These are phyloP conservation scores for Cephus nigrinus DNA, from an alignment of 2,888 invertebrate species.

Conservation along the genomic window DNA sequence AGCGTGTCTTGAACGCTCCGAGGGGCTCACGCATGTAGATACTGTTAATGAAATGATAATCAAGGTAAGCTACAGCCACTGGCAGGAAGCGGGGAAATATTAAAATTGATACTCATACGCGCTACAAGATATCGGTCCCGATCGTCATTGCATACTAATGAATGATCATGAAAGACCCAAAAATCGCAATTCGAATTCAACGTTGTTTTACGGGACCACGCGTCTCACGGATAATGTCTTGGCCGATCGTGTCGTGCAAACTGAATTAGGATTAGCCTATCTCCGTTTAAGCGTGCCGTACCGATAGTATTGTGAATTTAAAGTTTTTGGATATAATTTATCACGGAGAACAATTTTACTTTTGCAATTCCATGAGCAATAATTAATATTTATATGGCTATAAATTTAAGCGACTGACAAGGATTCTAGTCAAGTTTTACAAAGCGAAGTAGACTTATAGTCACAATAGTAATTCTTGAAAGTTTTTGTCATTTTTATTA, in stretches of 20 bases:
- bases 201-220: conserved; percentile 10
- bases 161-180: conserved; percentile 2
- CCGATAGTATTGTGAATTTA: background rate
- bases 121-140: conserved; percentile 2
- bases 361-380: no score
- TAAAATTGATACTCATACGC: conserved; percentile 24
- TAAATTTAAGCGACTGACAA: no score
- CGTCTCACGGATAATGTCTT: conserved; percentile 14
- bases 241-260: conserved; percentile 20
- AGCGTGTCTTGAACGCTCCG: background rate
- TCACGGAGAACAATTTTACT: no score
- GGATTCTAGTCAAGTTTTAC: no score
- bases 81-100: conserved; percentile 30
- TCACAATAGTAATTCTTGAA: no score
- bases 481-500: no score
- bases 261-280: conserved; percentile 38
- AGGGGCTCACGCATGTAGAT: background rate
- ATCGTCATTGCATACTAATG: background rate
- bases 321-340: background rate
- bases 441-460: no score
- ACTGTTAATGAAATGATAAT: background rate
- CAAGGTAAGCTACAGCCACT: conserved; percentile 3
- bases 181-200: conserved; percentile 16
- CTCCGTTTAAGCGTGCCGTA: conserved; percentile 35
- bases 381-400: no score